Conservation (phyloP, 2,888 invertebrate species). For the Flexamia atlantica region DNA sequence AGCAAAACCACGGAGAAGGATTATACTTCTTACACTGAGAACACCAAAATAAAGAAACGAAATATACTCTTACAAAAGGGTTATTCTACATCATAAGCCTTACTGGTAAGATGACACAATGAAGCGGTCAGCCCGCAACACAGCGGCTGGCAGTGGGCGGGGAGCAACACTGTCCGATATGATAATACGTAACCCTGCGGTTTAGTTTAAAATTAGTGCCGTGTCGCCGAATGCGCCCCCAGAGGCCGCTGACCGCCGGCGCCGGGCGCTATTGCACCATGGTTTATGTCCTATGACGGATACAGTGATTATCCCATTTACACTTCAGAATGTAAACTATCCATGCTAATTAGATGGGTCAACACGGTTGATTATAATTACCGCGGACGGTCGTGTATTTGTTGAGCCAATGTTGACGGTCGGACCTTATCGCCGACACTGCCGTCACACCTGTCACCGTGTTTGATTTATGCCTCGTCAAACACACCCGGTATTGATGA, state of each 20-base stretch:
- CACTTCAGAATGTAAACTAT: conserved; percentile 59
- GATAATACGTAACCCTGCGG: conserved; percentile 59
- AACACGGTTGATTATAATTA: conserved; percentile 52
- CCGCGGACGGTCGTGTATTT: conserved; percentile 23
- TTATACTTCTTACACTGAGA: no score
- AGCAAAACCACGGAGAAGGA: no score
- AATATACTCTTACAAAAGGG: no score
- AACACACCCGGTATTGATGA: not conserved
- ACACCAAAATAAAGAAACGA: no score
- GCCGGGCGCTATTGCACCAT: conserved; percentile 8
- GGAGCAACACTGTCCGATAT: conserved; percentile 19
- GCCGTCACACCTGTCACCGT: conserved; percentile 6
- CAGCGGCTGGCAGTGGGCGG: not conserved
- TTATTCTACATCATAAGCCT: no score
- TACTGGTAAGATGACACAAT: not conserved
- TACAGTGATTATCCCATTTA: conserved; percentile 60
- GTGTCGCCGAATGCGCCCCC: conserved; percentile 53
- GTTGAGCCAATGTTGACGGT: conserved; percentile 4
- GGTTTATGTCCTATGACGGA: conserved; percentile 43
- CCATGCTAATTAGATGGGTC: conserved; percentile 50
- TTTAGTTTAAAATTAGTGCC: conserved; percentile 61
- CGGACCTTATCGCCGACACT: conserved; percentile 26
- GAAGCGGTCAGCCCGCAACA: not conserved
- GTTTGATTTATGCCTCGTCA: conserved; percentile 31
- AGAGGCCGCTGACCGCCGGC: conserved; percentile 7